Evolutionary conservation across 2,888 invertebrate species (phyloP).

Genomic region (Cheilosia scutellata): DNA sequence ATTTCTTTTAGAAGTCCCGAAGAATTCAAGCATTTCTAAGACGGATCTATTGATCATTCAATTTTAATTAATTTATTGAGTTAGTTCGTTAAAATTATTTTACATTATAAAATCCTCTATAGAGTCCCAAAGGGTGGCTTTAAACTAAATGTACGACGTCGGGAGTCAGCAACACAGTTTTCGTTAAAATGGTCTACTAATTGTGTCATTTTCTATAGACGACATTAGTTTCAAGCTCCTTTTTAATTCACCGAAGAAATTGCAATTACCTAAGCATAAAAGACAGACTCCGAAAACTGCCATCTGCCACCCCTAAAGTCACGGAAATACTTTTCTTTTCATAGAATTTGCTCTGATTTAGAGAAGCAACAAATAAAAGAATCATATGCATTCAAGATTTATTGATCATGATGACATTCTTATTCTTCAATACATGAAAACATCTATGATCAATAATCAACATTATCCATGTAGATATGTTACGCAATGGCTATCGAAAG

Average conservation of each 20-base stretch:
- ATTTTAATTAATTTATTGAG: too few relatives aligned
- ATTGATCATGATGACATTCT: conserved; percentile 33
- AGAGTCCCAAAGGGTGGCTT: too few relatives aligned
- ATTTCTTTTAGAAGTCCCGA: too few relatives aligned
- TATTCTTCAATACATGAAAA: conserved; percentile 11
- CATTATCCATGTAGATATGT: background rate
- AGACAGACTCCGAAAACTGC: background rate
- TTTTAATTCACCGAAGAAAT: conserved; percentile 19
- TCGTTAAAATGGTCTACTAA: background rate
- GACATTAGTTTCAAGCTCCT: background rate
- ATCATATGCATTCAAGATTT: conserved; percentile 13
- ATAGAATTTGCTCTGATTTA: conserved; percentile 50
- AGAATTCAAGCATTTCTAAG: too few relatives aligned
- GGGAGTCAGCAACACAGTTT: background rate
- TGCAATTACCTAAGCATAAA: conserved; percentile 43
- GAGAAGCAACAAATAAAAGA: conserved; percentile 16
- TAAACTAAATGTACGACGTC: too few relatives aligned
- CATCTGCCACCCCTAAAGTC: conserved; percentile 41
- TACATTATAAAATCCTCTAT: too few relatives aligned
- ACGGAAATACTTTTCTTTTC: conserved; percentile 16
- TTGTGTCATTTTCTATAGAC: background rate
- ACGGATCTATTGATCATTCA: too few relatives aligned
- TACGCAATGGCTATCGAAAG: conserved; percentile 36
- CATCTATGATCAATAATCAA: background rate
- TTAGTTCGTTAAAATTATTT: too few relatives aligned